These are phyloP conservation scores for Erythrolamprus reginae DNA, from an alignment of 2,113 vertebrate species.

Conservation along the genomic window DNA sequence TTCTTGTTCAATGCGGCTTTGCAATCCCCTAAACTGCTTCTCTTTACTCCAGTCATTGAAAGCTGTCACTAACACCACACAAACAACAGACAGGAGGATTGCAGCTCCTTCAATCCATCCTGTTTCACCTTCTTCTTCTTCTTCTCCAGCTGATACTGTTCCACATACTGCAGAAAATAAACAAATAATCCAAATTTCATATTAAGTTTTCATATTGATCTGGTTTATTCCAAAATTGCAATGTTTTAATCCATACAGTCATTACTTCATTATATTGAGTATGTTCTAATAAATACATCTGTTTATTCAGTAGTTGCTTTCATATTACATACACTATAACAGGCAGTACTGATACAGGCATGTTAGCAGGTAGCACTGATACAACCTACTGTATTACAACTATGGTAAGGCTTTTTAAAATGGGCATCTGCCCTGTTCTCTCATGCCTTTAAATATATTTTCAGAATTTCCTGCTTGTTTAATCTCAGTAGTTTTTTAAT, in stretches of 20 bases:
- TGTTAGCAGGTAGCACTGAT: not conserved
- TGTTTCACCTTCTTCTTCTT: conserved; percentile 89
- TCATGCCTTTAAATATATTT: not conserved
- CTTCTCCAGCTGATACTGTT: conserved; percentile 79
- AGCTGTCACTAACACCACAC: conserved; percentile 96
- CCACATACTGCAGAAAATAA: conserved; percentile 82
- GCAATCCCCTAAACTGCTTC: conserved; percentile 95
- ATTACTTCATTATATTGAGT: not conserved
- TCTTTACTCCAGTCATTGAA: conserved; percentile 99
- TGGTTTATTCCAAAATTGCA: not conserved
- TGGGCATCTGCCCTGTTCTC: not conserved
- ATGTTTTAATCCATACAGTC: not conserved
- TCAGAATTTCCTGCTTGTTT: not conserved
- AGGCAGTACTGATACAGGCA: not conserved
- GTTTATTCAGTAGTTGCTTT: not conserved
- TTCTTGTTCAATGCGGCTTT: conserved; percentile 97
- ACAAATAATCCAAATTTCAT: conserved; percentile 35
- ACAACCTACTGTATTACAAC: not conserved
- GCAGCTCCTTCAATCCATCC: conserved; percentile 98
- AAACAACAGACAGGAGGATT: conserved; percentile 93
- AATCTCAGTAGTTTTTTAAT: not conserved
- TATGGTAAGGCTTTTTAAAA: not conserved
- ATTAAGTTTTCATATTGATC: not conserved
- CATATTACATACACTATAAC: not conserved
- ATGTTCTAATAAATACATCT: not conserved